Evolutionary conservation across 2,797 vertebrate genomes (phyloP), one percentile per base, ranked within the genome.

Genomic region (Chloroceryle inda): DNA sequence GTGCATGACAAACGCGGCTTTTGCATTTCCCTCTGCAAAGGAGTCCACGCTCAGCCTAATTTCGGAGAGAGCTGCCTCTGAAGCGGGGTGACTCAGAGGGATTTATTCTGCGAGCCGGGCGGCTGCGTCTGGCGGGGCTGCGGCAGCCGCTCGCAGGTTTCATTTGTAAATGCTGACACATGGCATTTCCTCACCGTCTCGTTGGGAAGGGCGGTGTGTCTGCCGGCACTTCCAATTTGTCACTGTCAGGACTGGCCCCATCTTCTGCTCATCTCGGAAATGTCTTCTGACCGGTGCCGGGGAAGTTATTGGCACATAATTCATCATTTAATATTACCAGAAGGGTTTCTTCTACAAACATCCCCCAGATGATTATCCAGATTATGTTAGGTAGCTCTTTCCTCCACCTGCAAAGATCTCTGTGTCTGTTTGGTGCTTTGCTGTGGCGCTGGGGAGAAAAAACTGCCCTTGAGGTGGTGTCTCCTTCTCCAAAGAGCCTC

Each of bases 141-240:
- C 68, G 24, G 87, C 93, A 75, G 90, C 68, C 56, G 33, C 53
- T 62, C 50, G 79, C 61, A 61, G 95, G 92, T 95, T 90, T 88
- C 5, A 84, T 96, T 87, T 95, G 94, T 69, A 92, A 86, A 80
- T 27, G 95, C 97, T 95, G 97, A 95, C 97, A 97, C 95, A 69
- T 24, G 82, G 95, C 74, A 59, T 93, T 93, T 89, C 58, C 85
- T 82, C 50, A 16, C 47, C 66, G 83, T 27, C 94, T 84, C 72
- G 27, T 66, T 58, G 64, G 11, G 55, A 92, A 97, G 96, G 94
- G 92, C 93, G 56, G 12, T 7, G 63, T 77, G 94, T 90, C 96
- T 97, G 92, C 53, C 20, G 27, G 96, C 55, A 50, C 76, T 87
- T 56, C 81, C 80, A 50, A 93, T 97, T 93, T 93, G 93, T 97